Base-by-base conservation (phyloP, 2,797 vertebrate genomes). In the Streptopelia turtur region DNA sequence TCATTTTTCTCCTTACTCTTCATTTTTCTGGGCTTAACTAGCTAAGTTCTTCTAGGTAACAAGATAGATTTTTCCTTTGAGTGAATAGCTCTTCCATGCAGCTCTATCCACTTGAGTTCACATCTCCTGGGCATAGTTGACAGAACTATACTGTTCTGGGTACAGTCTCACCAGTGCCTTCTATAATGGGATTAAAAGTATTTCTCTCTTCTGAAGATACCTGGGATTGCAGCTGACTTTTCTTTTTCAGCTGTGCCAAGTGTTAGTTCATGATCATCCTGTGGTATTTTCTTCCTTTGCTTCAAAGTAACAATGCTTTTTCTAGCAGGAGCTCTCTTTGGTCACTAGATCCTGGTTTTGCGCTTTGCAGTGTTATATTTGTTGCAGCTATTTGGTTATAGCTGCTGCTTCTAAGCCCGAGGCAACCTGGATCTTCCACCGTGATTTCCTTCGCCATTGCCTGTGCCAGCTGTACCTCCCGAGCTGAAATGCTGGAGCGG, bases 381-480 rank as follows among this genome's bases (percentile, higher is more conserved):
- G 87, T 85, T 64, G 56, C 35, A 41, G 13, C 43, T 77, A 0
- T 89, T 93, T 69, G 82, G 59, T 70, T 77, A 52, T n/a, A 91
- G 59, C 80, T 87, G 39, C 52, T 90, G 37, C 50, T 93, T 89
- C 49, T 79, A 87, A 94, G 78, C 78, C 75, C 0, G 4, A 87
- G 75, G 81, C 86, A 93, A 60, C 31, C 43, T 69, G 60, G 66
- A 77, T 79, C 74, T 94, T 93, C 77, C 66, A 66, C 3, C 1
- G 3, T 77, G 80, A 69, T 84, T 91, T 89, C 81, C 43, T 95
- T 63, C 74, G n/a, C 86, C 12, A 2, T 93, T 89, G 63, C 60
- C 78, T 49, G 7, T 95, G 92, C 94, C 92, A 94, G 59, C 74
- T 82, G 43, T 68, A 92, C 74, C 64, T 93, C 90, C 70, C 83